These are phyloP conservation scores for Tenualosa ilisha DNA, from an alignment of 2,797 vertebrate species.

Conservation along the genomic window DNA sequence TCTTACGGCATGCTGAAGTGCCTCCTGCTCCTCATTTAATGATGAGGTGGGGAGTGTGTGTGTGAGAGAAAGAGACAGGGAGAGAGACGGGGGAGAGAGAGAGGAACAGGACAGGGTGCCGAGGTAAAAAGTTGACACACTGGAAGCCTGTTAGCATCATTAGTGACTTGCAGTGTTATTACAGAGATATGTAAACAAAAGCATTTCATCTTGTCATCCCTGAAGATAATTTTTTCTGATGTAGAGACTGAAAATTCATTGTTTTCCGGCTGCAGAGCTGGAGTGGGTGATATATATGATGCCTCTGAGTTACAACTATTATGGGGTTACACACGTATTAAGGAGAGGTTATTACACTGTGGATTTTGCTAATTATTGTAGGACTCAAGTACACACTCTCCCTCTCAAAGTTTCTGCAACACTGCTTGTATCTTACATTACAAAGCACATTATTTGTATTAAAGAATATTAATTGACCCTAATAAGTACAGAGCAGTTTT, in stretches of 20 bases:
- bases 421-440: background rate
- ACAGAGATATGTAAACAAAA: background rate
- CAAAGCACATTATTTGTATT: background rate
- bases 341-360: background rate
- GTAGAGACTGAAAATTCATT: background rate
- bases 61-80: background rate
- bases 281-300: background rate
- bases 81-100: background rate
- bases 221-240: background rate
- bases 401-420: background rate
- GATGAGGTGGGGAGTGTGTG: background rate
- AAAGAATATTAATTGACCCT: background rate
- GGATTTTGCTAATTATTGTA: background rate
- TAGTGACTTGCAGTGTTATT: background rate
- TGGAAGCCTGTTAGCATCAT: slow-evolving; percentile 14
- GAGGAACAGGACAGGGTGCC: background rate
- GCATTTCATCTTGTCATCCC: background rate
- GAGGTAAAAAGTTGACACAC: background rate
- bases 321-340: background rate
- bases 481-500: too few species aligned
- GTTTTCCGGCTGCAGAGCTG: background rate
- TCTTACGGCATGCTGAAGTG: slow-evolving; percentile 16
- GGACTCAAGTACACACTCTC: too few species aligned
- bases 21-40: slow-evolving; percentile 13
- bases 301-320: background rate